Evolutionary conservation across 2,888 invertebrate species (phyloP).

Genomic region (Eretmocerus hayati): DNA sequence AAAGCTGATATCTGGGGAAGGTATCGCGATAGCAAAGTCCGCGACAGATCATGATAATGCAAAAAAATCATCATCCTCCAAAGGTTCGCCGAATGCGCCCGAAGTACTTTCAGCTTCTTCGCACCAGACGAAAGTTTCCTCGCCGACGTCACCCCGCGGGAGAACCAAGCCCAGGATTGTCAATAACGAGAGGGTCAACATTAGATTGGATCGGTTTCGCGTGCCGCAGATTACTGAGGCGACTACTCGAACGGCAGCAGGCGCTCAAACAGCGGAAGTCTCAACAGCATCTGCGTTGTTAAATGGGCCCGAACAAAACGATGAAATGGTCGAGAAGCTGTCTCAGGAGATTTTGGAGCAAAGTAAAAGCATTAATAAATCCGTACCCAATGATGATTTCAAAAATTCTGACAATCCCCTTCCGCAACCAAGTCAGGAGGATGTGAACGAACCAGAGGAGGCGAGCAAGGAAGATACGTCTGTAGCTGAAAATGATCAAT

Average conservation of each 20-base stretch:
- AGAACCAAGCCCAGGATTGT: slow-evolving; percentile 33
- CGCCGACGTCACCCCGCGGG: background rate
- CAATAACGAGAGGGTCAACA: slow-evolving; percentile 32
- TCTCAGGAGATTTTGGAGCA: slow-evolving; percentile 41
- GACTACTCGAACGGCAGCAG: background rate
- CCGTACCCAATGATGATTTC: slow-evolving; percentile 13
- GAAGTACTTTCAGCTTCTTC: background rate
- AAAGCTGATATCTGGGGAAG: slow-evolving; percentile 30
- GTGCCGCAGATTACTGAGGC: slow-evolving; percentile 7
- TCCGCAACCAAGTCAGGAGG: slow-evolving; percentile 17
- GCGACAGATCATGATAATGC: background rate
- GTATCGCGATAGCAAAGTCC: slow-evolving; percentile 11
- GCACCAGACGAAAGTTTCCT: background rate
- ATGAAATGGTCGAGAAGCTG: slow-evolving; percentile 35
- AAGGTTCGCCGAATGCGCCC: slow-evolving; percentile 18
- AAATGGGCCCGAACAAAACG: slow-evolving; percentile 9
- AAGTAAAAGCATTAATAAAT: slow-evolving; percentile 34
- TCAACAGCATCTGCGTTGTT: too few relatives aligned
- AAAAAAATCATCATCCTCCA: slow-evolving; percentile 10
- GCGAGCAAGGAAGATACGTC: background rate
- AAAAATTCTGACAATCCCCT: slow-evolving; percentile 21
- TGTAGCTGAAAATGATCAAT: slow-evolving; percentile 4
- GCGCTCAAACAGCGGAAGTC: background rate
- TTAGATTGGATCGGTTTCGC: slow-evolving; percentile 29
- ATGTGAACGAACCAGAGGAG: slow-evolving; percentile 4